Base-by-base conservation (phyloP, 2,113 vertebrate genomes). In the Fregetta grallaria region DNA sequence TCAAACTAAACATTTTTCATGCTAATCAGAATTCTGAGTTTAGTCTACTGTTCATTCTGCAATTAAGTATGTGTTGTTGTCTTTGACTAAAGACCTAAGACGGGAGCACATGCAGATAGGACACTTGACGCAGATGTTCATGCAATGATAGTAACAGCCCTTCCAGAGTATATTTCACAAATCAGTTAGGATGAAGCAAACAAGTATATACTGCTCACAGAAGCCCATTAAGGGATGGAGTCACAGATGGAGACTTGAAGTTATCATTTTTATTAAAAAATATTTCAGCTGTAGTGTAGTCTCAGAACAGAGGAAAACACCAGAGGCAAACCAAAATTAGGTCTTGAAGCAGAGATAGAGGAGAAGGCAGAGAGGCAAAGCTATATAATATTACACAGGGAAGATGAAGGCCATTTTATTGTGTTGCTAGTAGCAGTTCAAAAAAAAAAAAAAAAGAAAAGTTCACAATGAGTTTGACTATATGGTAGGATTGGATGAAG, bases 61-160 rank as follows among this genome's bases (percentile, higher is more conserved):
- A 2, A 17, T 29, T 52, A 62, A 55, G 12, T 12, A 26, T 5
- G 3, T 11, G 8, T 1, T 56, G 38, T 7, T 82, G 27, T 26
- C 58, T 75, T 26, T 50, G 17, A 76, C 45, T 68, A 65, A 56
- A 75, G 53, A 34, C 15, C 16, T 2, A 23, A 82, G 49, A 25
- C 30, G n/a, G 26, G 19, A 49, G 6, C 0, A 0, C 6, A 1
- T 13, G 21, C 34, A 3, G 36, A 8, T 1, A 30, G 32, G 61
- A 75, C 30, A 20, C 32, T 52, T 42, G 29, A 40, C 6, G 6
- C 19, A 50, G 45, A 71, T 32, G 23, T 58, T 29, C 17, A 15
- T 22, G 62, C 36, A 52, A 17, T 18, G 61, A 45, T 5, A 25
- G 11, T 16, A 75, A 29, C 11, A 6, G 49, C 56, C 7, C 8